Evolutionary conservation across 2,797 vertebrate species (phyloP), one percentile per base, ranked within the genome.

Genomic region (Euphonia xanthogaster): DNA sequence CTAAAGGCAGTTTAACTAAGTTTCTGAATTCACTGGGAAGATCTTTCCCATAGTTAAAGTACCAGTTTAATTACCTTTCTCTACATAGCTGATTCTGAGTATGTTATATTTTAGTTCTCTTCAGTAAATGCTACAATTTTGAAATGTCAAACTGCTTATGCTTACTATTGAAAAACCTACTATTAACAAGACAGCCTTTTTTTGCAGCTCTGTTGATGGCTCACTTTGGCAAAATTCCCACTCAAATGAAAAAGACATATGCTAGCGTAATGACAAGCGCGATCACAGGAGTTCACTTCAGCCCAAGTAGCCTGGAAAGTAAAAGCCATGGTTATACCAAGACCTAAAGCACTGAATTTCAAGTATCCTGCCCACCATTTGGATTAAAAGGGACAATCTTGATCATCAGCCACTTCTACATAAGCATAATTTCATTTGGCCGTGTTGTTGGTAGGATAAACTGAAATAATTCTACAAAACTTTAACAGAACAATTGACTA

Each of bases 1-100:
- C 92, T 97, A 94, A 91, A 85, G 92, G 91, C 94, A 95, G 85
- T 93, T 91, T 90, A 91, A 94, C 70, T 88, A 95, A 97, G 96
- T 95, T 93, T 89, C 92, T 95, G 88, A 73, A 78, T 57, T 55
- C 15, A 37, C 25, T 45, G 39, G 63, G 63, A 94, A 79, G 72
- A 85, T 74, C 35, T 80, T 86, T 86, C 31, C 35, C 22, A 42
- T 15, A 58, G 67, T 72, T 86, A 57, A 94, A 94, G 68, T n/a
- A 86, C 30, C 37, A 79, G 28, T 62, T 94, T 55, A 67, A 86
- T 79, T 79, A 86, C 40, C 66, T 86, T 84, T 77, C 53, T 77
- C 31, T 47, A 89, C 1, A 24, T 30, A 78, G 68, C 35, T 86
- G 27, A 58, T 90, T 83, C 28, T 15, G 14, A 82, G n/a, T 63